Percentiles rank a stretch among this genome's conserved stretches.
phyloP scores from a whole-genome alignment of 64 coral and sea anemone genomes.

The Pocillopora damicornis region DNA sequence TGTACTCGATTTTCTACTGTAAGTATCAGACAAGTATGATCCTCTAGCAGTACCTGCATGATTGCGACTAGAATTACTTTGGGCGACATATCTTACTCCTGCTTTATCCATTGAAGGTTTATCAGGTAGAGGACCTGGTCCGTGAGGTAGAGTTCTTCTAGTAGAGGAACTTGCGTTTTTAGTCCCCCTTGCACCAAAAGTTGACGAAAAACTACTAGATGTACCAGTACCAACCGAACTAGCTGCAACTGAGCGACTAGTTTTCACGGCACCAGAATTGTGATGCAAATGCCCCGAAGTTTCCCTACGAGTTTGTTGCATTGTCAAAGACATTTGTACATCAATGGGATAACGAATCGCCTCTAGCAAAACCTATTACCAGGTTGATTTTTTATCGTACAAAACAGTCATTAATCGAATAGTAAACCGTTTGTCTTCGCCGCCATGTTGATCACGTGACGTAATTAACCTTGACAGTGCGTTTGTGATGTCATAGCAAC shows the following conservation, averaged over 20 bases:
- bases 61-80: neutral
- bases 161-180: neutral
- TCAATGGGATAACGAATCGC: neutral
- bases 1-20: neutral
- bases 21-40: too few relatives aligned
- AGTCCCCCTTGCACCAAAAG: neutral
- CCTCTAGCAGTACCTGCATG: neutral
- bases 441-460: slow-evolving; percentile 62
- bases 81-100: neutral
- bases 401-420: neutral
- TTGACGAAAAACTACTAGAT: neutral
- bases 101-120: neutral
- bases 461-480: neutral
- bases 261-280: neutral
- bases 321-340: slow-evolving; percentile 10
- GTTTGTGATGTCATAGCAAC: slow-evolving; percentile 50
- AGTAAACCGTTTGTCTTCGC: neutral
- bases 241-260: neutral
- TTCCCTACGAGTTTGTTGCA: neutral
- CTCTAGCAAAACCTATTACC: neutral
- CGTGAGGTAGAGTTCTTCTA: slow-evolving; percentile 21
- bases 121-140: slow-evolving; percentile 48
- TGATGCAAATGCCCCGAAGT: neutral
- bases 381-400: neutral
- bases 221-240: neutral